These are phyloP conservation scores for Carollia perspicillata DNA, from an alignment of 2,113 vertebrate species.

Conservation along the genomic window DNA sequence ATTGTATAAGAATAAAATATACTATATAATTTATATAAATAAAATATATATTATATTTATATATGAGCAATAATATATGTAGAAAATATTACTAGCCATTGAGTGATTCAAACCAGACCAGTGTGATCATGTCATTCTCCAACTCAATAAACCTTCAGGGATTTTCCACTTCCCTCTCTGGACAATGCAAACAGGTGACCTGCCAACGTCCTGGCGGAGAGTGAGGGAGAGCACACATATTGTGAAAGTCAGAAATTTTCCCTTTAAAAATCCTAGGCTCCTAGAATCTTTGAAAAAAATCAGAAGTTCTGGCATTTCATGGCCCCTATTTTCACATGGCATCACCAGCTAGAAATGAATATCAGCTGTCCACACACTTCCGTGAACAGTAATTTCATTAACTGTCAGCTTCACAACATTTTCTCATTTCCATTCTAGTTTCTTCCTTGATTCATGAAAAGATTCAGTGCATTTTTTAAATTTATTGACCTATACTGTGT, in stretches of 20 bases:
- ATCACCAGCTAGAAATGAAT: not conserved
- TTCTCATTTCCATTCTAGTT: not conserved
- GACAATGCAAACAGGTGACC: not conserved
- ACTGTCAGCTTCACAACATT: not conserved
- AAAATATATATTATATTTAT: not conserved
- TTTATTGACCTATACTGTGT: not conserved
- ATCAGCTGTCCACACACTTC: not conserved
- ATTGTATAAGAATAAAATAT: not conserved
- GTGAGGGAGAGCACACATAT: not conserved
- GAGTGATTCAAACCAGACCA: not conserved
- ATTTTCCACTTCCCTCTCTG: not conserved
- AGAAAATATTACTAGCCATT: not conserved
- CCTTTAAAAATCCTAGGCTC: not conserved
- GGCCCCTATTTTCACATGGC: not conserved
- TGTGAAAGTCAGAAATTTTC: not conserved
- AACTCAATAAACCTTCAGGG: not conserved
- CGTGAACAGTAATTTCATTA: not conserved
- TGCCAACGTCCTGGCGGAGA: not conserved
- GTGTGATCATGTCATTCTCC: not conserved
- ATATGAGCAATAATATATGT: not conserved
- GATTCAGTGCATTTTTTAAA: not conserved
- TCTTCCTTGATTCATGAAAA: not conserved
- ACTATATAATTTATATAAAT: not conserved
- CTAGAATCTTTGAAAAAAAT: not conserved
- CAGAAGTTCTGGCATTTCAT: not conserved